Percentiles rank a stretch among this genome's conserved stretches.
These are phyloP conservation scores for Nannospalax galili DNA, from an alignment of 2,113 vertebrate genomes.

Conservation along the genomic window DNA sequence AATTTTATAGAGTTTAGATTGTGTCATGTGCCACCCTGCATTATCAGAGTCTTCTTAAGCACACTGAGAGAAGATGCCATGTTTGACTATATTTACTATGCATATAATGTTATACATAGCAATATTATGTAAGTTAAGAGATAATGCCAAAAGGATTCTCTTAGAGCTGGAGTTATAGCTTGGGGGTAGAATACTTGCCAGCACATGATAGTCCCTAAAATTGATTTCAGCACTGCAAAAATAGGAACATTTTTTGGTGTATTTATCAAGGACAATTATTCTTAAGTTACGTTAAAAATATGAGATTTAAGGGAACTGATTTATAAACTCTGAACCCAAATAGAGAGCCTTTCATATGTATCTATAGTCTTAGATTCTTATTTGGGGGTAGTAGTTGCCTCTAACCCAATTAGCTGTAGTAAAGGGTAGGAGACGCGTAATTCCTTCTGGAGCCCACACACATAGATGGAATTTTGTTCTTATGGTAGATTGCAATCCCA, in stretches of 20 bases:
- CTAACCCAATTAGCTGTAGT: not conserved
- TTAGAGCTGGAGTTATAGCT: not conserved
- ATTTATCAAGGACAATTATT: not conserved
- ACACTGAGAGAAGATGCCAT: not conserved
- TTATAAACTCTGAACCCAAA: conserved; percentile 1
- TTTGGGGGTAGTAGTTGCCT: not conserved
- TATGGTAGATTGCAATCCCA: no score
- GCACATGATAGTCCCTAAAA: not conserved
- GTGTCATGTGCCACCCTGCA: not conserved
- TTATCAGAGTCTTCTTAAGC: not conserved
- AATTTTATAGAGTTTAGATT: not conserved
- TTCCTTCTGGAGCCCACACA: not conserved
- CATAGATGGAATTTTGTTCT: accelerated
- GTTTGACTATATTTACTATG: not conserved
- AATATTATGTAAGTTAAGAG: not conserved
- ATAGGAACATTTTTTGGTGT: not conserved
- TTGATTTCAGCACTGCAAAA: not conserved
- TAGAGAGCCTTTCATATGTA: not conserved
- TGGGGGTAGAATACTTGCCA: no score
- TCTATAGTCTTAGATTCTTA: not conserved
- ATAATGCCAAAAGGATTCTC: not conserved
- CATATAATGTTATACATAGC: not conserved
- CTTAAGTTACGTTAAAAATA: not conserved
- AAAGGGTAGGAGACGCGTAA: not conserved
- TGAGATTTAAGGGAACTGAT: not conserved